Conservation (phyloP, 2,797 vertebrate species). For the Macroramphosus scolopax region DNA sequence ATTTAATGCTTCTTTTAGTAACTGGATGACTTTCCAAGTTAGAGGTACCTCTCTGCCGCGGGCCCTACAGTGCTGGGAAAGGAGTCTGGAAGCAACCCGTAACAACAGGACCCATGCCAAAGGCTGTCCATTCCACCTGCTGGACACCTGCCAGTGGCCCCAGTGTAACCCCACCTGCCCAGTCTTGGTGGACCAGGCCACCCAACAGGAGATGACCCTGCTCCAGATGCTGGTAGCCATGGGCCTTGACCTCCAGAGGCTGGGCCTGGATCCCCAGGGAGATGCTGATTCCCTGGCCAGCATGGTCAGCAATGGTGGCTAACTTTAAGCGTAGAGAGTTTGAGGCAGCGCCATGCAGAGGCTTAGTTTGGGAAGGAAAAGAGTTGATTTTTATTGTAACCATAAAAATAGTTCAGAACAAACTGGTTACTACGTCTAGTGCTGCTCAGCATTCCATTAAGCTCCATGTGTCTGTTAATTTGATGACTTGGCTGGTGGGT, state of each 20-base stretch:
- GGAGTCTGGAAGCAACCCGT: constrained; percentile 79
- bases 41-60: constrained; percentile 79
- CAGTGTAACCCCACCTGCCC: constrained; percentile 88
- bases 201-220: constrained; percentile 82
- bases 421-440: constrained; percentile 70
- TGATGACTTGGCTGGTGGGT: constrained; percentile 60
- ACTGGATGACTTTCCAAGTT: constrained; percentile 83
- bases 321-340: constrained; percentile 47
- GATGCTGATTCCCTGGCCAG: constrained; percentile 69
- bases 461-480: constrained; percentile 61
- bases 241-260: constrained; percentile 79
- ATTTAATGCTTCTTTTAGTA: constrained; percentile 60
- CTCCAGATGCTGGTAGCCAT: constrained; percentile 80
- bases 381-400: constrained; percentile 62
- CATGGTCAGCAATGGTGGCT: constrained; percentile 80
- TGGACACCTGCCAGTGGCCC: constrained; percentile 83
- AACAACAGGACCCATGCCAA: constrained; percentile 77
- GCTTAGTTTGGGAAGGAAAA: constrained; percentile 21
- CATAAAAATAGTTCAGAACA: constrained; percentile 65
- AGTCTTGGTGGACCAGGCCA: constrained; percentile 77
- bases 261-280: constrained; percentile 74
- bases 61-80: constrained; percentile 86
- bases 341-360: constrained; percentile 9
- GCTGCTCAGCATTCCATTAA: constrained; percentile 76
- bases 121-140: constrained; percentile 82